Evolutionary conservation across 2,888 invertebrate genomes (phyloP).

Genomic region (Pantelozetes paolii): DNA sequence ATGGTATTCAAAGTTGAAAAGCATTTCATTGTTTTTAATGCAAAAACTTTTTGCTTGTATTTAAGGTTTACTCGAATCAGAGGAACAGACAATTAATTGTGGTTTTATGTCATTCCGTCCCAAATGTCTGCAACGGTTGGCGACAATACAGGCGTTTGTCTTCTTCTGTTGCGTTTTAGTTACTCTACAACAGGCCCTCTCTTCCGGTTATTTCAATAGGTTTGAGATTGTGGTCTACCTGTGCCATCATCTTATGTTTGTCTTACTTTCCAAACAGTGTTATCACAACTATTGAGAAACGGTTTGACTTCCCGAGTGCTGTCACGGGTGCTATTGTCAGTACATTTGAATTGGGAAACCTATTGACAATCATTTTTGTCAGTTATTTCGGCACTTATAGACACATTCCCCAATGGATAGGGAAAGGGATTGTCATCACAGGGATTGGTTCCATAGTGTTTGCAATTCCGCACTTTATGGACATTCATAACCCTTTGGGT

Average conservation of each 20-base stretch:
- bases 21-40: not conserved
- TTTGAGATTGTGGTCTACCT: slow-evolving; percentile 32
- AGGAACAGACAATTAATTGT: slow-evolving; percentile 58
- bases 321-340: slow-evolving; percentile 88
- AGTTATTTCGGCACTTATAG: slow-evolving; percentile 87
- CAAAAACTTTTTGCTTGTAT: not conserved
- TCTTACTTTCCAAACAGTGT: slow-evolving; percentile 58
- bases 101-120: slow-evolving; percentile 82
- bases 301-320: slow-evolving; percentile 84
- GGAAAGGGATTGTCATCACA: slow-evolving; percentile 85
- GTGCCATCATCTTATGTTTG: not conserved
- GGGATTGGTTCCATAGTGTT: slow-evolving; percentile 87
- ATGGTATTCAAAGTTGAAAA: not conserved
- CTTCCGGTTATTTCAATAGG: slow-evolving; percentile 83
- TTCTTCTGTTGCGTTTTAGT: slow-evolving; percentile 81
- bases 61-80: not conserved
- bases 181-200: slow-evolving; percentile 81
- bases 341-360: slow-evolving; percentile 91
- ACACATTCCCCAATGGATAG: slow-evolving; percentile 92
- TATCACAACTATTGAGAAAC: slow-evolving; percentile 93
- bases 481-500: slow-evolving; percentile 38
- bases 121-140: slow-evolving; percentile 75
- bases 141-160: slow-evolving; percentile 84
- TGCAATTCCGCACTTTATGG: slow-evolving; percentile 78
- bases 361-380: slow-evolving; percentile 90